phyloP scores from a whole-genome alignment of 2,113 vertebrate genomes.

The Erythrocebus patas region DNA sequence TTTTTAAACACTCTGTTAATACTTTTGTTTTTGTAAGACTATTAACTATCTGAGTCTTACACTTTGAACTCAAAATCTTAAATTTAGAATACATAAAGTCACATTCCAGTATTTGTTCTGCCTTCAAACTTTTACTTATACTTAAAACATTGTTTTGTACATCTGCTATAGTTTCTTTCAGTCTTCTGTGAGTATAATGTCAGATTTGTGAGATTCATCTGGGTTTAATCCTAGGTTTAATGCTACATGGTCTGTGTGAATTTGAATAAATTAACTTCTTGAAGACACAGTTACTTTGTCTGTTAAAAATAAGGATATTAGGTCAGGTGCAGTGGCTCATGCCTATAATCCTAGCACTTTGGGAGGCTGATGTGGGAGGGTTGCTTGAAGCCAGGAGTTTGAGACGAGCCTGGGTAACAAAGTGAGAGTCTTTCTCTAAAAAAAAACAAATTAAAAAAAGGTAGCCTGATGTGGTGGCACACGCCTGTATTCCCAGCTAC shows the following conservation, averaged over 20 bases:
- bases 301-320: constrained; percentile 16
- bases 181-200: not conserved
- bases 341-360: too few relatives aligned
- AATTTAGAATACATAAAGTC: not conserved
- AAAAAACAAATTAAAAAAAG: too few relatives aligned
- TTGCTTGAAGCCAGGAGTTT: too few relatives aligned
- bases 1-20: constrained; percentile 34
- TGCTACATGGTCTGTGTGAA: not conserved
- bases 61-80: not conserved
- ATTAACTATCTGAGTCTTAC: not conserved
- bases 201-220: not conserved
- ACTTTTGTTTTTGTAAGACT: constrained; percentile 36
- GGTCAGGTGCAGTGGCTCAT: not conserved
- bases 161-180: not conserved
- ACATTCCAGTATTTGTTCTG: not conserved
- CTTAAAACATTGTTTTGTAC: not conserved
- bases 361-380: too few relatives aligned
- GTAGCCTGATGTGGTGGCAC: too few relatives aligned
- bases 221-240: not conserved
- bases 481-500: too few relatives aligned
- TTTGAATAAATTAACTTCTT: not conserved
- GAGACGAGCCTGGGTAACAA: too few relatives aligned
- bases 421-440: too few relatives aligned
- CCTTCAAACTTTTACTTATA: not conserved
- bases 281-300: not conserved